A percentile compares a stretch with the other conserved stretches of the same genome.
Conservation (phyloP, 2,113 vertebrate species). For the Semnornis frantzii region DNA sequence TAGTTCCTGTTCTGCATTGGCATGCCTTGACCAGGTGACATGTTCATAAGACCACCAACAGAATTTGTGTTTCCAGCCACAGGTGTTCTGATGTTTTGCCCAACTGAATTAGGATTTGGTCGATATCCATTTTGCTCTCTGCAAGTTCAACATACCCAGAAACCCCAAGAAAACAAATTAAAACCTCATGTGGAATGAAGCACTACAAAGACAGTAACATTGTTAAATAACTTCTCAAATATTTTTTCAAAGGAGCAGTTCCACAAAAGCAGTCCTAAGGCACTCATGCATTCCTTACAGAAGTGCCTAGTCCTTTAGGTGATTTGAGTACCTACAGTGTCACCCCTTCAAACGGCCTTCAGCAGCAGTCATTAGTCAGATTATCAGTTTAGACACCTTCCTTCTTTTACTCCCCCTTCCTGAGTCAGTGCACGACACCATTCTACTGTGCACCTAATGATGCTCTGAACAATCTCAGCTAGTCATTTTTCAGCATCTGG, state of each 20-base stretch:
- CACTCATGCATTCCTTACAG: neutral
- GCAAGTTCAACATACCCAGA: slow-evolving; percentile 37
- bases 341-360: neutral
- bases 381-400: neutral
- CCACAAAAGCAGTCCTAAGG: neutral
- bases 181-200: neutral
- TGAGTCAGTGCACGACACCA: neutral
- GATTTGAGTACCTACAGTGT: neutral
- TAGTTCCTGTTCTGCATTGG: slow-evolving; percentile 78
- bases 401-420: neutral
- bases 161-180: slow-evolving; percentile 16
- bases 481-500: neutral
- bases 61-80: slow-evolving; percentile 78
- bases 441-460: neutral
- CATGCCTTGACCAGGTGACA: slow-evolving; percentile 81
- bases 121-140: slow-evolving; percentile 93
- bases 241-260: neutral
- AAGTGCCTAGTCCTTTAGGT: neutral
- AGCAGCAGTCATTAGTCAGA: neutral
- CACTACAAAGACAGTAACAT: neutral
- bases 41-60: slow-evolving; percentile 79
- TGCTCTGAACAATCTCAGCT: neutral
- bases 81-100: slow-evolving; percentile 82
- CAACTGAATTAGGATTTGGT: slow-evolving; percentile 80
- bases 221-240: neutral